A percentile compares a stretch with the other conserved stretches of the same genome.
phyloP scores from a whole-genome alignment of 1,140 invertebrate genomes.

The Leptopilina boulardi region DNA sequence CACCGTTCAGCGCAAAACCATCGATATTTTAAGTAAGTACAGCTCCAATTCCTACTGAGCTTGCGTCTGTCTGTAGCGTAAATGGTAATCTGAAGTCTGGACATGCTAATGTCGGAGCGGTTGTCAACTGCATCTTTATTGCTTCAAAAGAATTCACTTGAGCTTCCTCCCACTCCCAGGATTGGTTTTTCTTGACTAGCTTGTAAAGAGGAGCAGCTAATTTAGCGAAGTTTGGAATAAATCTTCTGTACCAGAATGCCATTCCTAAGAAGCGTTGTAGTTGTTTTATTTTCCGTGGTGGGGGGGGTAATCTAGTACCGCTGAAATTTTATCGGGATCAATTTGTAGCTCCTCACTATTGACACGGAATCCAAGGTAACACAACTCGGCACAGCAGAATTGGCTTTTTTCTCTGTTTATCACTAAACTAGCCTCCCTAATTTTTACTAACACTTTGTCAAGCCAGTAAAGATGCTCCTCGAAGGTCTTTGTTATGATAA shows the following conservation, averaged over 20 bases:
- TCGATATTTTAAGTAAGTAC: conserved; percentile 41
- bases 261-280: too few species aligned
- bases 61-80: conserved; percentile 55
- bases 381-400: background rate
- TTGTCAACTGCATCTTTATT: too few species aligned
- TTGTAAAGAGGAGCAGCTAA: background rate
- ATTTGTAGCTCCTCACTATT: too few species aligned
- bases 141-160: conserved; percentile 10
- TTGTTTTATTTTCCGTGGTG: too few species aligned
- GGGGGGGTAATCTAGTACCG: background rate
- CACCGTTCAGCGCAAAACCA: too few species aligned
- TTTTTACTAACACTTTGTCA: too few species aligned
- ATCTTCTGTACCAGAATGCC: too few species aligned
- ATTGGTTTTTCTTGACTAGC: background rate
- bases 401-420: too few species aligned
- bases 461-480: too few species aligned
- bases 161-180: background rate
- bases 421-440: background rate
- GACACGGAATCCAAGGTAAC: background rate
- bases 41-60: too few species aligned
- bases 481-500: conserved; percentile 25
- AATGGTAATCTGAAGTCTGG: conserved; percentile 59
- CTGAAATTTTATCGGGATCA: conserved; percentile 13
- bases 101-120: conserved; percentile 19
- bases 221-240: conserved; percentile 9